Conservation (phyloP, 2,888 invertebrate genomes). For the Apotomis turbidana region DNA sequence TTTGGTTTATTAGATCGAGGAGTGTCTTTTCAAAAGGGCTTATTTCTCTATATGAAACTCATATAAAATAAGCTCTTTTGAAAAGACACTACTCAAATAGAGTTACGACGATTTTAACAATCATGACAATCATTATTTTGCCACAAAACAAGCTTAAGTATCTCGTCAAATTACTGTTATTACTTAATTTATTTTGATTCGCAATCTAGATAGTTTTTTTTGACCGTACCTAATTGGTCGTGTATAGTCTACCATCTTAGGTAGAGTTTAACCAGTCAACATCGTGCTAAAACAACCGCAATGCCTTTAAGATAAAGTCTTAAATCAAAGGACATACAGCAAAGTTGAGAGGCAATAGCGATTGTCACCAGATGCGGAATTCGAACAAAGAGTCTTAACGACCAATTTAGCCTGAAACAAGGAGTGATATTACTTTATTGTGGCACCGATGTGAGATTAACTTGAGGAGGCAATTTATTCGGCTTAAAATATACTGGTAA, state of each 20-base stretch:
- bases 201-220: constrained; percentile 12
- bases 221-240: neutral
- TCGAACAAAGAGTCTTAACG: constrained; percentile 17
- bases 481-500: too few species aligned
- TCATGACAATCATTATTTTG: neutral
- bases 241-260: neutral
- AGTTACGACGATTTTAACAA: neutral
- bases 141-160: neutral
- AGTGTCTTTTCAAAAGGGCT: too few species aligned
- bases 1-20: neutral
- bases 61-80: too few species aligned
- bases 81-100: neutral
- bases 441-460: constrained; percentile 4
- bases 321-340: neutral
- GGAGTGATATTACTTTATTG: constrained; percentile 7
- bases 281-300: neutral
- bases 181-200: constrained; percentile 12
- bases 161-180: constrained; percentile 5
- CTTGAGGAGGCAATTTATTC: constrained; percentile 5
- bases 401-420: constrained; percentile 21
- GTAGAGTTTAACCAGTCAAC: neutral
- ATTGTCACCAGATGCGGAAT: constrained; percentile 8
- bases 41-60: too few species aligned
- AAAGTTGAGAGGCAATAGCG: neutral
- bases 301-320: neutral